Conservation (phyloP, 2,888 invertebrate species). For the Cantharis lateralis region DNA sequence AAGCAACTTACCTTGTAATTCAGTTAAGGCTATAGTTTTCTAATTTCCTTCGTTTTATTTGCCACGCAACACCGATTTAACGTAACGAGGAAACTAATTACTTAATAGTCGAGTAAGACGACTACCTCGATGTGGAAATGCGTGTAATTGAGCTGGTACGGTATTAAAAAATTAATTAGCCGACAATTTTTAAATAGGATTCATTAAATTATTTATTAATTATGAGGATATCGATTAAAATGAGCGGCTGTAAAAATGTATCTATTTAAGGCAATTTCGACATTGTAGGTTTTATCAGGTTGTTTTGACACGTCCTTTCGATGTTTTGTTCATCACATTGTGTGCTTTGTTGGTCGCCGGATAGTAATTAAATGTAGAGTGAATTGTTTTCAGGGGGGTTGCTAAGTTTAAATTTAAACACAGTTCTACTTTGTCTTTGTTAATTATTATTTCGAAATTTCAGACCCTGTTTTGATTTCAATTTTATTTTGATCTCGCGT, state of each 20-base stretch:
- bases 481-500: not conserved
- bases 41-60: not conserved
- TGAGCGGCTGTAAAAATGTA: not conserved
- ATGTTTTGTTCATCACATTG: slow-evolving; percentile 26
- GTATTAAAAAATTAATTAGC: not conserved
- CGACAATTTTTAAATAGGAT: not conserved
- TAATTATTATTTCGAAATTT: not conserved
- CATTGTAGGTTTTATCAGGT: slow-evolving; percentile 24
- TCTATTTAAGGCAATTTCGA: slow-evolving; percentile 13
- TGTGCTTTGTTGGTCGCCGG: slow-evolving; percentile 24
- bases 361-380: slow-evolving; percentile 26
- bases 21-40: not conserved
- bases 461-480: not conserved
- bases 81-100: not conserved
- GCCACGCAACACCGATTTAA: not conserved
- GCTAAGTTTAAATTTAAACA: slow-evolving; percentile 17
- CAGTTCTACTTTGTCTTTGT: slow-evolving; percentile 12
- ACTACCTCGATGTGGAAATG: not conserved
- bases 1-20: not conserved
- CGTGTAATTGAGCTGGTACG: not conserved
- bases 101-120: not conserved
- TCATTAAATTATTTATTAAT: not conserved
- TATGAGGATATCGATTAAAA: not conserved
- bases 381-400: slow-evolving; percentile 16
- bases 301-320: slow-evolving; percentile 24